These are phyloP conservation scores for Aphidius colemani DNA, from an alignment of 2,888 invertebrate genomes.

Conservation along the genomic window DNA sequence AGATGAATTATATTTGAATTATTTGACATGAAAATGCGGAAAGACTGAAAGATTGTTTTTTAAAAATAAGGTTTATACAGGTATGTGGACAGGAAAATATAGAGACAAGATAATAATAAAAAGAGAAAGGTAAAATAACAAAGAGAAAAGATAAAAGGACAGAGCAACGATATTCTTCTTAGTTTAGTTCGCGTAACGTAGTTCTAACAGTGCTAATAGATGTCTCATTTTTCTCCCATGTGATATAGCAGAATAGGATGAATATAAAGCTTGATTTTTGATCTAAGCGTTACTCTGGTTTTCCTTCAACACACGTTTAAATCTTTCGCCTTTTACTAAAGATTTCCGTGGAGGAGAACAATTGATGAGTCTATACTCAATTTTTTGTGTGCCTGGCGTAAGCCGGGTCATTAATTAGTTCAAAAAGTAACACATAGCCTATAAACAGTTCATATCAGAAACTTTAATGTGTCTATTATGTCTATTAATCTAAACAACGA, in stretches of 20 bases:
- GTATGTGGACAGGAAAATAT: slow-evolving; percentile 5
- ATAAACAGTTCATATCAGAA: too few species aligned
- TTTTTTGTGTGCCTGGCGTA: slow-evolving; percentile 27
- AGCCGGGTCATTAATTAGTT: slow-evolving; percentile 24
- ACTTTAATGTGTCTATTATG: too few species aligned
- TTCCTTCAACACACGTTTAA: slow-evolving; percentile 51
- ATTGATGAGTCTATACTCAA: slow-evolving; percentile 24
- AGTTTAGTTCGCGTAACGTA: too few species aligned
- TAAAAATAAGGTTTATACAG: too few species aligned
- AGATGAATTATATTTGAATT: too few species aligned
- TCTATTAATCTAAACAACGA: too few species aligned
- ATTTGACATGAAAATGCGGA: too few species aligned
- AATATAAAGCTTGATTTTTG: neutral
- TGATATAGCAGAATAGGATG: neutral
- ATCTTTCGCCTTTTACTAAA: slow-evolving; percentile 64
- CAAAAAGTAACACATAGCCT: neutral
- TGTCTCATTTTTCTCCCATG: neutral
- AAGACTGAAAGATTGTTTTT: too few species aligned
- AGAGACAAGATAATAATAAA: neutral
- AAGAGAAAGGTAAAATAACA: neutral
- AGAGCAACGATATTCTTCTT: too few species aligned
- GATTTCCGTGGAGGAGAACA: slow-evolving; percentile 47
- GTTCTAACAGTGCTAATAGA: neutral
- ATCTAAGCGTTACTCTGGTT: slow-evolving; percentile 20
- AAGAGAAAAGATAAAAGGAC: too few species aligned